Evolutionary conservation across 2,888 invertebrate genomes (phyloP), one percentile per base, ranked within the genome.

Genomic region (Cataglyphis altisquamis): DNA sequence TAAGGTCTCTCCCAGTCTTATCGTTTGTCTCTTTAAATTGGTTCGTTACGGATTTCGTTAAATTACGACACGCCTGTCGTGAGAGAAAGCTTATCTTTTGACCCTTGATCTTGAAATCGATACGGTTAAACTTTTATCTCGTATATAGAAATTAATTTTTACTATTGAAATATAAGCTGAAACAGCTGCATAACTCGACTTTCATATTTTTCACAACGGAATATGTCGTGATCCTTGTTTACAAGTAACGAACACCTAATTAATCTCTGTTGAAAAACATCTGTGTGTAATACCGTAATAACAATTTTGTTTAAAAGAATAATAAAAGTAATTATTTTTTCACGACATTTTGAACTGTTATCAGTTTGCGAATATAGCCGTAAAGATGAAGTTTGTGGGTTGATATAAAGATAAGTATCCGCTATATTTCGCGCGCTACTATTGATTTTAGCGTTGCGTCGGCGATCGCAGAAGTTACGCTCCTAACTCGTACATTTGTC

Each of bases 51-150:
- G 75, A 70, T 81, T 45, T 64, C 63, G 52, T 83, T 55, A 29
- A 82, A 66, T 68, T 52, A 81, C 25, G 48, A 66, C 39, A n/a
- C 41, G 29, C 55, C 57, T 21, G 12, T 41, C 41, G n/a, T 25
- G 15, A 29, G 15, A 55, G 64, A 68, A 72, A 55, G 18, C 62
- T 84, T 77, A 84, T 86, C 84, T 82, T 25, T 25, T 25, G 55
- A 39, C 62, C 12, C 62, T 73, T 12, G 12, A 78, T 82, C 52
- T 66, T 45, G n/a, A 66, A 63, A 60, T 6, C 36, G 36, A 18
- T 5, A 15, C 1, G 45, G 12, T 55, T 21, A 5, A 39, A 41
- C n/a, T 63, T 68, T 15, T 55, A 39, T 39, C 70, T 68, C 21
- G 12, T 68, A n/a, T 15, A 18, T 67, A 29, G 39, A n/a, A 15